phyloP scores from a whole-genome alignment of 2,888 invertebrate species.

The Uropetala carovei region DNA sequence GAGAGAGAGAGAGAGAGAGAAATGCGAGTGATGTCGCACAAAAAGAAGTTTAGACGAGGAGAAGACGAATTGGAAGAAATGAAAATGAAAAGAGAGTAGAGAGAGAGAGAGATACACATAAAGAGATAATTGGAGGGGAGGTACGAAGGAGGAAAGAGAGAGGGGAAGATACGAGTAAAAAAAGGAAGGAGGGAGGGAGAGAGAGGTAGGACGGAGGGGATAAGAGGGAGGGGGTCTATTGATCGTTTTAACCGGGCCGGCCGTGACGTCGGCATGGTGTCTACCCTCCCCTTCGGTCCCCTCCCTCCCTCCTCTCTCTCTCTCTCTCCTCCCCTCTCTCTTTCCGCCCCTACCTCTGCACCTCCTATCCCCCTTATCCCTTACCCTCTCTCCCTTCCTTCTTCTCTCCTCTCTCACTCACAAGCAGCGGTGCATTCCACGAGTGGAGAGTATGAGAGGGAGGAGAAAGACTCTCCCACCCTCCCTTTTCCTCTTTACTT shows the following conservation, averaged over 20 bases:
- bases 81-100: background rate
- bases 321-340: background rate
- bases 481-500: background rate
- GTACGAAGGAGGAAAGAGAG: background rate
- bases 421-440: conserved; percentile 4
- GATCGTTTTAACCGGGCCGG: conserved; percentile 59
- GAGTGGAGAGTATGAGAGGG: background rate
- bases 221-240: conserved; percentile 28
- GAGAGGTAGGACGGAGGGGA: background rate
- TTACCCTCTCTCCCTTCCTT: background rate
- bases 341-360: background rate
- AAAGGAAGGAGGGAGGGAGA: background rate
- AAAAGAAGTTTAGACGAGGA: too few relatives aligned
- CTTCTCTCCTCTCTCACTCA: background rate
- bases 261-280: conserved; percentile 47
- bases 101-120: background rate
- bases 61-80: background rate
- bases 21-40: too few relatives aligned
- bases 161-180: background rate
- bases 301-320: background rate
- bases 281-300: conserved; percentile 43
- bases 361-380: background rate
- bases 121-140: background rate
- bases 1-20: background rate
- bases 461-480: conserved; percentile 5